phyloP scores from a whole-genome alignment of 2,888 invertebrate species.

The Lasioglossum figueresi region DNA sequence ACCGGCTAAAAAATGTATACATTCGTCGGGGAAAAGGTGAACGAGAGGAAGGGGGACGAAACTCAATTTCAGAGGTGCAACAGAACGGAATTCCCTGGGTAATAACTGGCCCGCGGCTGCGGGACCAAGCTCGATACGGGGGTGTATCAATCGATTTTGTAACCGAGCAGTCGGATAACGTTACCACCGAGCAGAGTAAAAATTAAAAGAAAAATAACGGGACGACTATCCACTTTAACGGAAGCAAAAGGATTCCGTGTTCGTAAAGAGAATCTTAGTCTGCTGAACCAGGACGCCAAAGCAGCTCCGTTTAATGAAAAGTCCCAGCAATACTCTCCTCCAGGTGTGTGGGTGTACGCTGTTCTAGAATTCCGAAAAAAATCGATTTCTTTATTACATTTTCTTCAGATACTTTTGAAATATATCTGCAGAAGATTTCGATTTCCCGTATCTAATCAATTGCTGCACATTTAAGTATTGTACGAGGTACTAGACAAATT shows the following conservation, averaged over 20 bases:
- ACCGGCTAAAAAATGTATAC: conserved; percentile 20
- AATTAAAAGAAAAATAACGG: conserved; percentile 1
- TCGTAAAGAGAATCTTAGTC: background rate
- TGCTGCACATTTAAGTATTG: too few species aligned
- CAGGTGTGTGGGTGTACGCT: background rate
- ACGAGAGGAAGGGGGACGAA: conserved; percentile 1
- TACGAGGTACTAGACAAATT: too few species aligned
- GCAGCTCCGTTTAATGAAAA: background rate
- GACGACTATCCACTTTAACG: background rate
- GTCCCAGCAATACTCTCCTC: background rate
- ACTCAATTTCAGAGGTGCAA: conserved; percentile 22
- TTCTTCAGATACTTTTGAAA: background rate
- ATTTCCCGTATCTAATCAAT: too few species aligned
- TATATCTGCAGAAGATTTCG: too few species aligned
- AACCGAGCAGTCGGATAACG: background rate
- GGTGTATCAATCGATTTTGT: conserved; percentile 12
- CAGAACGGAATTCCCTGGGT: conserved; percentile 16
- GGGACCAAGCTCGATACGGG: background rate
- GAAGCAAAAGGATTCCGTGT: background rate
- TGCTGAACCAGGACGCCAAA: background rate
- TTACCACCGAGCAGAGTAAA: background rate
- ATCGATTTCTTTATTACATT: background rate
- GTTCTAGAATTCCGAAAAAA: background rate
- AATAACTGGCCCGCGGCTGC: conserved; percentile 6
- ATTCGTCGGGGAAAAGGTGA: background rate